Evolutionary conservation across 2,113 vertebrate genomes (phyloP), one percentile per base, ranked within the genome.

Genomic region (Camelus dromedarius): DNA sequence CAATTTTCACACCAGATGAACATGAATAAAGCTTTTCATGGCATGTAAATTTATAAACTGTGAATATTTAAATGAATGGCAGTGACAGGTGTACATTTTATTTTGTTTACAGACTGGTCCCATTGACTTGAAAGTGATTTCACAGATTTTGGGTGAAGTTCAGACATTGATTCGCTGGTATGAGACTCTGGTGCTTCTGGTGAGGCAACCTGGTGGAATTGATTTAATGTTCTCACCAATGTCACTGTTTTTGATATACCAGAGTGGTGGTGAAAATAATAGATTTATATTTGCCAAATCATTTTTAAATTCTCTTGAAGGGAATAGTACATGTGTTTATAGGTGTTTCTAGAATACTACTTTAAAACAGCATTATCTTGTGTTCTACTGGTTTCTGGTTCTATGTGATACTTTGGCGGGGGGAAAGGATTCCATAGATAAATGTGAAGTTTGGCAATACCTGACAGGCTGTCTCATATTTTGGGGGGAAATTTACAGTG

Each of bases 1-100:
- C 97, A 98, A 98, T 98, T 98, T 98, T 96, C 97, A 98, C 95
- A 98, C 97, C 92, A 94, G 97, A 96, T 97, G 96, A 98, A 98
- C 97, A 98, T 30, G 73, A 98, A 98, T 98, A 98, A 98, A 98
- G 90, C 89, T 98, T 98, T 98, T 97, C 97, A 97, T 98, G 98
- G 95, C 87, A 50, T 97, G 91, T 98, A 98, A 98, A 98, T 98
- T 97, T 98, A 98, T 98, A 93, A 97, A 94, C 52, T 98, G 82
- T 96, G 76, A 98, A 98, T 97, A 97, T 73, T 91, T 89, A 97
- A 96, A 98, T 97, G 97, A 99, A 96, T 97, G 97, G 52, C 98
- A 98, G 96, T 97, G 97, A 97, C 98, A 98, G 98, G 96, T 98
- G 97, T 92, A 95, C 20, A n/a, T 98, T 97, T 97, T 96, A 98